Base-by-base conservation (phyloP, 2,113 vertebrate genomes). In the Sinocyclocheilus anshuiensis region DNA sequence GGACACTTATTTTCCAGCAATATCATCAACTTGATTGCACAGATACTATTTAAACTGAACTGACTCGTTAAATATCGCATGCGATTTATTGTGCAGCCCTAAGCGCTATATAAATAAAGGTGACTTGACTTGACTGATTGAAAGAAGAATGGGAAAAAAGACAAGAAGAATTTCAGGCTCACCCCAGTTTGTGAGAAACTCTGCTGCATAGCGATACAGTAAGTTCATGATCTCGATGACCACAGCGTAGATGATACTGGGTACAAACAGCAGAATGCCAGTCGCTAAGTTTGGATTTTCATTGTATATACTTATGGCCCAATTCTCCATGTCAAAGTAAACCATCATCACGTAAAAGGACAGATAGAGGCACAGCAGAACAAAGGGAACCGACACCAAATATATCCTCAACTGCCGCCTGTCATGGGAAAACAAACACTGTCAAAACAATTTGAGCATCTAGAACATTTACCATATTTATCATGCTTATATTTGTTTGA, bases 171-270 rank as follows among this genome's bases (percentile, higher is more conserved):
- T 42, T 42, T 42, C 26, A 48, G 8, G 84, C 96, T 96, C 93
- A 99, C 98, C 98, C 97, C 98, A 99, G 0, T 95, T 94, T 0
- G 98, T 99, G 45, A 99, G 93, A 88, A 97, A 97, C 90, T 98
- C 97, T 0, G 98, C 98, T 12, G 96, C 98, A 0, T 96, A 96
- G 65, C 97, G 95, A 87, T 99, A 99, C 76, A 97, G 91, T 8
- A 97, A 95, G 92, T 99, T 99, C 96, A 99, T 95, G 48, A 96
- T 36, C 93, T 99, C 98, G 48, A 99, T 99, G 86, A 99, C 97
- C 78, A 99, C 87, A 2, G 97, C 98, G 0, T 99, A 99, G 90
- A 99, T 93, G 85, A 99, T 94, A 86, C 98, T 97, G 86, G 98
- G 98, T 88, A 97, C 93, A 11, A 95, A 99, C 0, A 97, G 33